These are phyloP conservation scores for Actenoides hombroni DNA, from an alignment of 2,113 vertebrate species.

Conservation along the genomic window DNA sequence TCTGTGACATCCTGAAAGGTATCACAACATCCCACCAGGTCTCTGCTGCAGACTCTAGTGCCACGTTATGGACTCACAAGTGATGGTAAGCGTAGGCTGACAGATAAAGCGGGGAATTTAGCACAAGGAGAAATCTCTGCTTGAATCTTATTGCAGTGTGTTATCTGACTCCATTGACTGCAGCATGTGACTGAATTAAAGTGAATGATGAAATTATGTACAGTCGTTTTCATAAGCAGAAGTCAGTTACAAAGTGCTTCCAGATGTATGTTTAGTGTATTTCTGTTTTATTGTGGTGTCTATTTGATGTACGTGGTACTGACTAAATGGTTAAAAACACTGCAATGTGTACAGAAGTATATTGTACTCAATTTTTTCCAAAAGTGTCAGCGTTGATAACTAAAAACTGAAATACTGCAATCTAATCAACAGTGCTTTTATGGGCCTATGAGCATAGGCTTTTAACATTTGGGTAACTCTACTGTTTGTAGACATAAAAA, in stretches of 20 bases:
- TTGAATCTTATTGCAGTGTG: slow-evolving; percentile 26
- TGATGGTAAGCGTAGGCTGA: neutral
- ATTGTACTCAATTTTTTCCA: slow-evolving; percentile 58
- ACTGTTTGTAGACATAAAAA: slow-evolving; percentile 70
- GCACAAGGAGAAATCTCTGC: neutral
- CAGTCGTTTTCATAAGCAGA: slow-evolving; percentile 66
- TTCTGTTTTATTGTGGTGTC: slow-evolving; percentile 67
- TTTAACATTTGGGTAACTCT: slow-evolving; percentile 70
- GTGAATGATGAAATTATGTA: slow-evolving; percentile 66
- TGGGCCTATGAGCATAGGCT: slow-evolving; percentile 53
- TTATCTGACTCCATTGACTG: slow-evolving; percentile 43
- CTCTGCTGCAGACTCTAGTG: neutral
- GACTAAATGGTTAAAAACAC: slow-evolving; percentile 68
- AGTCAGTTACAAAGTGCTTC: slow-evolving; percentile 64
- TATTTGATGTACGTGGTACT: slow-evolving; percentile 56
- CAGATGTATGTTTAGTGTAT: slow-evolving; percentile 68
- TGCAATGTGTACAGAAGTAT: slow-evolving; percentile 53
- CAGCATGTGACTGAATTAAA: slow-evolving; percentile 61
- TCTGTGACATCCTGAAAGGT: neutral
- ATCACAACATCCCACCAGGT: neutral
- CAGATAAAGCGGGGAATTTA: neutral
- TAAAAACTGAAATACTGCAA: slow-evolving; percentile 68
- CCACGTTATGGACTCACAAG: neutral
- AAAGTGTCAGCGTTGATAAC: slow-evolving; percentile 66
- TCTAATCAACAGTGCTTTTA: slow-evolving; percentile 67